phyloP scores from a whole-genome alignment of 1,140 invertebrate genomes.

The Anagrus nilaparvatae region DNA sequence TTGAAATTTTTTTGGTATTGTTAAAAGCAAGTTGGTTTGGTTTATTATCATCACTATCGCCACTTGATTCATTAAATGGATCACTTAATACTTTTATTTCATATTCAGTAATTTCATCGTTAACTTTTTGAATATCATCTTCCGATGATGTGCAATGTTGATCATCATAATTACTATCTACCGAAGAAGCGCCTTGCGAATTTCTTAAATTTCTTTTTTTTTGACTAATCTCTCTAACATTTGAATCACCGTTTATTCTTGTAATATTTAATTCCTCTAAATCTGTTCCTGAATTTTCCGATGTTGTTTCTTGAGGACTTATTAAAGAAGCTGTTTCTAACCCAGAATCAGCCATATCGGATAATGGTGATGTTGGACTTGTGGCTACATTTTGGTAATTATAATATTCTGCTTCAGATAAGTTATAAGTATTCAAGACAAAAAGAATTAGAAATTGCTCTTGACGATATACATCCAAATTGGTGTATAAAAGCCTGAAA shows the following conservation, averaged over 20 bases:
- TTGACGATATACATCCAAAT: conserved; percentile 28
- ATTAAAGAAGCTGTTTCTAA: conserved; percentile 44
- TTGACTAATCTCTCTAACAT: not conserved
- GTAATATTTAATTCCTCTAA: conserved; percentile 42
- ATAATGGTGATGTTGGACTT: conserved; percentile 22
- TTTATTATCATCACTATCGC: conserved; percentile 25
- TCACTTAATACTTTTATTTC: conserved; percentile 34
- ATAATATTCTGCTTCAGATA: conserved; percentile 6
- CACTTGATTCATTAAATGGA: conserved; percentile 36
- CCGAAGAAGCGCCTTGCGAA: too few relatives aligned
- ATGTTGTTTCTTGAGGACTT: conserved; percentile 40
- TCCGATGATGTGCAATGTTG: too few relatives aligned
- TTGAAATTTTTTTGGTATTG: too few relatives aligned
- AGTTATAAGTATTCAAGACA: conserved; percentile 21
- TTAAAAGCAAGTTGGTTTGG: not conserved
- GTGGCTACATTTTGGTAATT: not conserved
- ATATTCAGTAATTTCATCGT: conserved; percentile 31
- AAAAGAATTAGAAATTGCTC: conserved; percentile 27
- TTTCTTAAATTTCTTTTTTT: too few relatives aligned
- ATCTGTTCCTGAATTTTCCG: conserved; percentile 37
- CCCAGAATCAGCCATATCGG: conserved; percentile 48
- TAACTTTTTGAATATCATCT: conserved; percentile 13
- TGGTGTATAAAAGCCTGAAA: conserved; percentile 35
- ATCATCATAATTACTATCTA: too few relatives aligned
- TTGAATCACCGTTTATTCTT: conserved; percentile 52